Base-by-base conservation (phyloP, 2,888 invertebrate genomes). In the Isotomurus palustris region DNA sequence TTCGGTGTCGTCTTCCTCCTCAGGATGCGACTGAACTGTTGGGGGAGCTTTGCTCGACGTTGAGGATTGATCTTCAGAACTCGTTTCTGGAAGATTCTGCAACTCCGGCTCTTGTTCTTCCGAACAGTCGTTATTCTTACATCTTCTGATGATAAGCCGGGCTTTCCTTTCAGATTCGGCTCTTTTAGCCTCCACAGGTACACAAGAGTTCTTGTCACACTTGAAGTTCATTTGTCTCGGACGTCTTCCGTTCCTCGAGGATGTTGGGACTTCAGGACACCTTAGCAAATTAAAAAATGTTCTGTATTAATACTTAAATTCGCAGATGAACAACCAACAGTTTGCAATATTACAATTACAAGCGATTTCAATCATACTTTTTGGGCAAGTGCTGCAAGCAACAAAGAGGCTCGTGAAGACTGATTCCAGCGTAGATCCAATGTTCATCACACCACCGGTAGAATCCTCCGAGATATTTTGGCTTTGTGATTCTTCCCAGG, bases 361-460 rank as follows among this genome's bases (percentile, higher is more conserved):
- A 32, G 8, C 12, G 21, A 48, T 29, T 54, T 6, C 22, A 36
- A 8, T 24, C 52, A 32, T 49, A 66, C 66, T 59, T 63, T 53
- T 61, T 66, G 8, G 68, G 68, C 21, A 66, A 50, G 50, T 66
- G 64, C 52, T 64, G 62, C 22, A 59, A 45, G 49, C 70, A 70
- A 56, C 70, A 70, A 14, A 70, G 56, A 10, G 70, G 70, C 45
- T 70, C 70, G 28, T 68, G 64, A 14, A 68, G 35, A 58, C 65
- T 60, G 21, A 64, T 59, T 27, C 64, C 64, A 43, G 60, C 64
- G 40, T 64, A 64, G 19, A 64, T 58, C 69, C 69, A 69, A 44
- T 69, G 69, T 38, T 60, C 59, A 48, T 69, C 69, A 56, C 69
- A 69, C 66, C 66, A 68, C 21, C 70, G 53, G 53, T 70, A 70